Evolutionary conservation across 2,888 invertebrate species (phyloP), one percentile per base, ranked within the genome.

Genomic region (Cheilosia vernalis): DNA sequence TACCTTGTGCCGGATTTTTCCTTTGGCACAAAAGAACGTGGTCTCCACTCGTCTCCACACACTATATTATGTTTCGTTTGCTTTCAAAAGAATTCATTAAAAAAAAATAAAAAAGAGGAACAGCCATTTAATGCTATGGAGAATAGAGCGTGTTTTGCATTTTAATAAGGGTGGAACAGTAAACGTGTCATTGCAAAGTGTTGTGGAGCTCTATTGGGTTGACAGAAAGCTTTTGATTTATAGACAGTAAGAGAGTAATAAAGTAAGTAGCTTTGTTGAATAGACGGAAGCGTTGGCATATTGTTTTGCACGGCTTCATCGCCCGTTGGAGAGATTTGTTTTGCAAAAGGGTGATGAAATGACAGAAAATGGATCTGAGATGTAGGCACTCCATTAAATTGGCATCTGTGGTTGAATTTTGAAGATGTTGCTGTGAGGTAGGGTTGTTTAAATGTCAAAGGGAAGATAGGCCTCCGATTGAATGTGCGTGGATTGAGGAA

Each of bases 151-250:
- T 84, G 69, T 66, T 79, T 74, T 74, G 78, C 73, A 84, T 84
- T 69, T 69, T 60, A 79, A 84, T 84, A 49, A 69, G 74, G 61
- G 53, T 55, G 63, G 69, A 72, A 58, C 73, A 73, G 19, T 55
- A 33, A 42, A 42, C 58, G 60, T 58, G 63, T 44, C 73, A 63
- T 47, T 37, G 58, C 70, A 37, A 42, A 72, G 33, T 70, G 69
- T 58, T 47, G 47, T 27, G 15, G 40, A 21, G 17, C 13, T 51
- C 69, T 49, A 61, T 37, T 44, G 51, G 19, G 40, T 24, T 47
- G 64, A 40, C 40, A 55, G 47, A 58, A 19, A 63, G 61, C 78
- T 83, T 83, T 73, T 79, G 83, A 83, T 79, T 79, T 79, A 79
- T 73, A 56, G 63, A 83, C 73, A 63, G 67, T 51, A 67, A 51